Conservation (phyloP, 2,113 vertebrate species). For the Muntiacus muntjak region DNA sequence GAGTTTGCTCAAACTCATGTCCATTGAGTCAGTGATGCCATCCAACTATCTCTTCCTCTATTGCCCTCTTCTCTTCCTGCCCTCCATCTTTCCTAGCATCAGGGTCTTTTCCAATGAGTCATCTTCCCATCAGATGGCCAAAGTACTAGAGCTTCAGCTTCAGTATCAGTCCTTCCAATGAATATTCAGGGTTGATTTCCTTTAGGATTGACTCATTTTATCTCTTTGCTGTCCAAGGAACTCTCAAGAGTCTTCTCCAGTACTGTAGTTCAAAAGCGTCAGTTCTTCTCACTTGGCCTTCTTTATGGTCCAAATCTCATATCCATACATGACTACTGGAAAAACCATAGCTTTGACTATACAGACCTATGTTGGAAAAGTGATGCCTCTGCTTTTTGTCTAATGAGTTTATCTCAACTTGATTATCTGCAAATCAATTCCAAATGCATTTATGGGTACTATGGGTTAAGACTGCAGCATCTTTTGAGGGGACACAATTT, state of each 20-base stretch:
- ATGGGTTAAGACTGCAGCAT: neutral
- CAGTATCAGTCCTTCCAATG: neutral
- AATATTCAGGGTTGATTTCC: neutral
- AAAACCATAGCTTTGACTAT: neutral
- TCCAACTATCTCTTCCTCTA: neutral
- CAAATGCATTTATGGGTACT: neutral
- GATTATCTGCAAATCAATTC: neutral
- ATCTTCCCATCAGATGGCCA: accelerated
- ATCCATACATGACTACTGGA: neutral
- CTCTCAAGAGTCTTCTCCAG: neutral
- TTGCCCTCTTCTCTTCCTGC: neutral
- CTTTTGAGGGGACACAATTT: neutral
- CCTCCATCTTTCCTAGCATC: accelerated
- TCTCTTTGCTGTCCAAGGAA: neutral
- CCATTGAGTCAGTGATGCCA: neutral
- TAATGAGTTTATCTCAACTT: too few species aligned
- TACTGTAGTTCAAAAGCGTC: neutral
- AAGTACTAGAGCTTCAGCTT: neutral
- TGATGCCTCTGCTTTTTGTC: neutral
- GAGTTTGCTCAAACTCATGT: neutral
- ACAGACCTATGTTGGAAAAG: neutral
- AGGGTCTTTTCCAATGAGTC: neutral
- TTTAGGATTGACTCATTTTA: neutral
- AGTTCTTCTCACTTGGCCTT: neutral
- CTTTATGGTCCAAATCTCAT: neutral